Percentiles rank a stretch among this genome's conserved stretches.
Evolutionary conservation across 92 coral and sea anemone species (phyloP).

Genomic region (Palythoa heliodiscus): DNA sequence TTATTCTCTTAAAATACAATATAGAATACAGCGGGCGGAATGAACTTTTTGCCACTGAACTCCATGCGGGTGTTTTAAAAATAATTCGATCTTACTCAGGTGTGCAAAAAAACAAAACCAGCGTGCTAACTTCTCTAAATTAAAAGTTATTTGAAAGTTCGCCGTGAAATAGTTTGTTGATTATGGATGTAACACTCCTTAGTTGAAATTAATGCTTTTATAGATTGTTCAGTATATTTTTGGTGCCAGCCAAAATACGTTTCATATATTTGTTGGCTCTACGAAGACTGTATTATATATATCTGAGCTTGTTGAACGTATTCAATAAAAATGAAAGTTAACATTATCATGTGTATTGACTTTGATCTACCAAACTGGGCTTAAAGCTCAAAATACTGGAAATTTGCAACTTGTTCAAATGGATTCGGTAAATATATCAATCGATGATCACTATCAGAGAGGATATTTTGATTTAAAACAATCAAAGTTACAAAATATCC

Average conservation of each 20-base stretch:
- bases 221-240: background rate
- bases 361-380: background rate
- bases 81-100: background rate
- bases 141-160: background rate
- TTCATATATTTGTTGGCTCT: background rate
- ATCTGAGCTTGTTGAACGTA: background rate
- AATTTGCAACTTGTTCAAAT: background rate
- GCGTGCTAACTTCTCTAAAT: background rate
- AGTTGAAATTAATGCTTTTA: background rate
- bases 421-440: background rate
- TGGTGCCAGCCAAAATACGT: background rate
- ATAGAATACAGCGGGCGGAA: background rate
- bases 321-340: background rate
- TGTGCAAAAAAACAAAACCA: background rate
- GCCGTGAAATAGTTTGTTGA: background rate
- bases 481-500: background rate
- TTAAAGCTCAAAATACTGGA: background rate
- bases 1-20: background rate
- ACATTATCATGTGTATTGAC: background rate
- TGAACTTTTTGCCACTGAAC: background rate
- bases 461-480: background rate
- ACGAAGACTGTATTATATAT: background rate
- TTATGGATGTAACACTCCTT: background rate
- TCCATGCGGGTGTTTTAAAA: background rate
- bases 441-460: background rate